Percentiles rank a stretch among this genome's conserved stretches.
Conservation (phyloP, 2,797 vertebrate species). For the Botia almorhae region DNA sequence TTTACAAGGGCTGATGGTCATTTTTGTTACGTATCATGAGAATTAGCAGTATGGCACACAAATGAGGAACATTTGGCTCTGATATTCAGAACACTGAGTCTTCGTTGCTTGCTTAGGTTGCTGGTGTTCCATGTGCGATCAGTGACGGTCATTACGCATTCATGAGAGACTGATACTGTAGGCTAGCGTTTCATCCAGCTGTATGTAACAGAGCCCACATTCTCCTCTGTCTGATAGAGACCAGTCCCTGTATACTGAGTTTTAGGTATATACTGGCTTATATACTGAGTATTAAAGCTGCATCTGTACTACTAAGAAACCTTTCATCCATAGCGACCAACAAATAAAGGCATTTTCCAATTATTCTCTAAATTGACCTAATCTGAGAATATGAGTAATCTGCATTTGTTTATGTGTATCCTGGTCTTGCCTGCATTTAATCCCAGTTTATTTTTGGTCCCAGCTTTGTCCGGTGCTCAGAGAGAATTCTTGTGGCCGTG, state of each 20-base stretch:
- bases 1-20: neutral
- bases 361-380: too few species aligned
- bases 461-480: conserved; percentile 96
- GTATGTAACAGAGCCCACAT: too few species aligned
- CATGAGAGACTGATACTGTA: conserved; percentile 23
- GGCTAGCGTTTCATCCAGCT: conserved; percentile 7
- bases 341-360: too few species aligned
- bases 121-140: neutral
- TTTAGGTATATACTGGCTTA: too few species aligned
- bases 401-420: neutral
- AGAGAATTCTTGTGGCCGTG: conserved; percentile 96
- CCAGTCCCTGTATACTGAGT: too few species aligned
- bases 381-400: too few species aligned
- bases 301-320: too few species aligned
- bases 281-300: too few species aligned
- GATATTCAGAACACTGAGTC: neutral
- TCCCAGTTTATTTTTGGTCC: conserved; percentile 11
- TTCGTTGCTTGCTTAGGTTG: conserved; percentile 8
- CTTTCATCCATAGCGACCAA: too few species aligned
- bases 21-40: neutral
- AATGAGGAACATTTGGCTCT: neutral
- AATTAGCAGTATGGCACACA: neutral
- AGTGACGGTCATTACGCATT: conserved; percentile 32
- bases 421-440: neutral
- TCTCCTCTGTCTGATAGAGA: too few species aligned